Base-by-base conservation (phyloP, 2,888 invertebrate genomes). In the Corythucha ciliata region DNA sequence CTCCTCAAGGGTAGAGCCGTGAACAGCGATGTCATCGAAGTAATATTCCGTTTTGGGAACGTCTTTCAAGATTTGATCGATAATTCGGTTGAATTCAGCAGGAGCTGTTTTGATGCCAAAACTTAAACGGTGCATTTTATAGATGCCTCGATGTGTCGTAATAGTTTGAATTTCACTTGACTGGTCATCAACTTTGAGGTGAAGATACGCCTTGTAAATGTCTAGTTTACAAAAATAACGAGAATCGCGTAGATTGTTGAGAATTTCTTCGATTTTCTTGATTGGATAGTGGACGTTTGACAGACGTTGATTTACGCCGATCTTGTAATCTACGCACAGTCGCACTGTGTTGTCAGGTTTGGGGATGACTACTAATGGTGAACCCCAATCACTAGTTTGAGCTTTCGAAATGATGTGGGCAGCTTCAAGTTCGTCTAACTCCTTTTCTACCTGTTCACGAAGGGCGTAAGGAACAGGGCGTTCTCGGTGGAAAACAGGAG, bases 281-380 rank as follows among this genome's bases (percentile, higher is more conserved):
- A 60, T 56, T 12, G 59, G 59, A 32, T 57, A 58, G 32, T 62
- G 54, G 37, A 57, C 58, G 7, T 46, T 21, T 6, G 58, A 40
- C 8, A 63, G 39, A 44, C 52, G 52, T 42, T 56, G 41, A 45
- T 64, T 63, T 12, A 63, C 59, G 1, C 41, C 57, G 21, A 50
- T 34, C 52, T 61, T 61, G 39, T 62, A 61, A 50, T 62, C 57
- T 25, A 47, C 57, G 24, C 54, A 58, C 8, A 56, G 37, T 5
- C 57, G 32, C 12, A 45, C n/a, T 10, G 29, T n/a, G 2, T 24
- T 24, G 21, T 45, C 32, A 21, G 45, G 21, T 22, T 45, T 45
- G 18, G 45, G 45, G 8, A 45, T 32, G 2, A 32, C 12, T 5
- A 45, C 45, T 12, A 45, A 24, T 3, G 45, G 45, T 18, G 45